Percentiles rank a stretch among this genome's conserved stretches.
Evolutionary conservation across 2,888 invertebrate genomes (phyloP).

Genomic region (Mythimna albipuncta): DNA sequence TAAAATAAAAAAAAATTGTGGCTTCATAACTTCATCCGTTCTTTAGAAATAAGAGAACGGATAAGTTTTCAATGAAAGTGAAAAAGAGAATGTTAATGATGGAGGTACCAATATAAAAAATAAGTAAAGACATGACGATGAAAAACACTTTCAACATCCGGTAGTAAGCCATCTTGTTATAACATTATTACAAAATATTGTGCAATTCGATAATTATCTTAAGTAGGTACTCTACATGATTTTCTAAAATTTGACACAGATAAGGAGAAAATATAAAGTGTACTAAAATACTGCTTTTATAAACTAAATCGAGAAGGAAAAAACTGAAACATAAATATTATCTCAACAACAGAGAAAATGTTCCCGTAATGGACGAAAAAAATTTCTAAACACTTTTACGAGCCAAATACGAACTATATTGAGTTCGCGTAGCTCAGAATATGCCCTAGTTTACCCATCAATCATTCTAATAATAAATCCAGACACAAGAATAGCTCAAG

Average conservation of each 20-base stretch:
- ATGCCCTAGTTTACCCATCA: conserved; percentile 36
- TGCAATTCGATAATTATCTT: conserved; percentile 29
- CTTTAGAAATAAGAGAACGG: not conserved
- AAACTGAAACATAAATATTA: not conserved
- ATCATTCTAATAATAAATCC: conserved; percentile 52
- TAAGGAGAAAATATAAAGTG: conserved; percentile 11
- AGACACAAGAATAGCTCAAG: conserved; percentile 35
- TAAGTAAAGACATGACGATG: conserved; percentile 14
- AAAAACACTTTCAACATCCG: conserved; percentile 36
- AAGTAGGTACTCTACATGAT: not conserved
- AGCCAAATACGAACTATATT: conserved; percentile 27
- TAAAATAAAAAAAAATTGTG: not conserved
- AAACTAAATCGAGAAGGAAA: not conserved
- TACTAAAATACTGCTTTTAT: not conserved
- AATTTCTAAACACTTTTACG: conserved; percentile 5
- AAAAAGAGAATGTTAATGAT: conserved; percentile 14
- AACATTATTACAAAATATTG: conserved; percentile 38
- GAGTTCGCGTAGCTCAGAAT: conserved; percentile 17
- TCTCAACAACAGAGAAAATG: conserved; percentile 2
- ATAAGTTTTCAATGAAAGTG: not conserved
- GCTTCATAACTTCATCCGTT: too few species aligned
- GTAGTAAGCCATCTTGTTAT: conserved; percentile 9
- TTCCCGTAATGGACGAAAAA: not conserved
- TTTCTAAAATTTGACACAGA: conserved; percentile 25
- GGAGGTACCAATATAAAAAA: conserved; percentile 12